A percentile compares a stretch with the other conserved stretches of the same genome.
Evolutionary conservation across 1,140 invertebrate genomes (phyloP).

Genomic region (Drosophila insularis): DNA sequence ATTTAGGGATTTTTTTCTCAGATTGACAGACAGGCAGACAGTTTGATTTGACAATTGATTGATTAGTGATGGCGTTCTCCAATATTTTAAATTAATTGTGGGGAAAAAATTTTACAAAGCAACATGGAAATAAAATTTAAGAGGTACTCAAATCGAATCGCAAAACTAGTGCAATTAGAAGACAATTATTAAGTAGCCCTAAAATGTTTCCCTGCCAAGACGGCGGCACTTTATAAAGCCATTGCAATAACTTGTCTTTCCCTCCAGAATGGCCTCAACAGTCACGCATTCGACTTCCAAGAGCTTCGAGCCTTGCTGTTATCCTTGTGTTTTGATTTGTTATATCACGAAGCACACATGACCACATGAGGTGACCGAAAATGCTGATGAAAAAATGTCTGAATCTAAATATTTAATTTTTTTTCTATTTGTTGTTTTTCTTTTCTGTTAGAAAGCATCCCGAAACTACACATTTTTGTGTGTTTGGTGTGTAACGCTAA

Average conservation of each 20-base stretch:
- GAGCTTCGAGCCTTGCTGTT: neutral
- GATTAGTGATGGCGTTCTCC: constrained; percentile 47
- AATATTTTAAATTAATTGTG: constrained; percentile 34
- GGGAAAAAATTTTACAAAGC: neutral
- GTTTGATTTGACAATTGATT: constrained; percentile 58
- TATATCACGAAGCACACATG: constrained; percentile 23
- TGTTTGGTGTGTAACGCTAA: constrained; percentile 35
- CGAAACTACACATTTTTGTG: constrained; percentile 1
- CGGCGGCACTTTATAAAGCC: constrained; percentile 32
- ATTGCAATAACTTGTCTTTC: constrained; percentile 5
- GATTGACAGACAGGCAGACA: constrained; percentile 24
- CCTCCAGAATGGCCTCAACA: constrained; percentile 27
- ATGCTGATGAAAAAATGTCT: constrained; percentile 55
- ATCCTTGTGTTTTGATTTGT: constrained; percentile 28
- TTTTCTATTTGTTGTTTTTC: neutral
- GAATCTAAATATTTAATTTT: constrained; percentile 47
- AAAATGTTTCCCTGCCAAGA: neutral
- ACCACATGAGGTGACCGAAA: constrained; percentile 46
- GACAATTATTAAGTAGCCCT: constrained; percentile 17
- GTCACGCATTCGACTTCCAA: constrained; percentile 36
- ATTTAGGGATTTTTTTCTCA: neutral
- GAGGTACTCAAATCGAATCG: constrained; percentile 26
- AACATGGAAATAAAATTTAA: constrained; percentile 43
- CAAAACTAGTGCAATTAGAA: constrained; percentile 45
- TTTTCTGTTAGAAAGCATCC: neutral